phyloP scores from a whole-genome alignment of 1,140 invertebrate genomes.

The Tetramorium alpestre region DNA sequence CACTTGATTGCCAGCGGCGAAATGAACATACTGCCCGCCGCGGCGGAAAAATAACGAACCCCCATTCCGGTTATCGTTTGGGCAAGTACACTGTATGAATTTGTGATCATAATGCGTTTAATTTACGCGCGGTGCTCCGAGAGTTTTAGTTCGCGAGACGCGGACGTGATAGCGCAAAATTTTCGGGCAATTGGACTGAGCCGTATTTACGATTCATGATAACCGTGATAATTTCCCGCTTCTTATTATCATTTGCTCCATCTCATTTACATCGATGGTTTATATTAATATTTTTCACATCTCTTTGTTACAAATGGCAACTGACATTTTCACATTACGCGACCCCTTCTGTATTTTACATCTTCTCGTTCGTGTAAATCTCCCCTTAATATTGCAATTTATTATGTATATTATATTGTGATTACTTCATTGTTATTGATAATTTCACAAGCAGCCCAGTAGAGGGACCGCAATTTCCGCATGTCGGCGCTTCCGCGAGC shows the following conservation, averaged over 20 bases:
- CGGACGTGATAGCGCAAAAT: not conserved
- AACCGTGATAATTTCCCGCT: not conserved
- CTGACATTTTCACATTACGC: not conserved
- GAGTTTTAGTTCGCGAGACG: not conserved
- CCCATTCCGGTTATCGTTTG: slow-evolving; percentile 9
- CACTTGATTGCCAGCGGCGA: slow-evolving; percentile 51
- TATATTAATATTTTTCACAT: not conserved
- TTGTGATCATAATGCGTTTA: slow-evolving; percentile 16
- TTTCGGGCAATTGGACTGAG: not conserved
- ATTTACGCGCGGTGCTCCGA: not conserved
- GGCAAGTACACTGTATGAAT: slow-evolving; percentile 14
- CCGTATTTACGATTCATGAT: not conserved
- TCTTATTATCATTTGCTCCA: not conserved
- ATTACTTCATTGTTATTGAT: not conserved
- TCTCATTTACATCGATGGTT: not conserved
- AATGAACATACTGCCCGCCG: slow-evolving; percentile 3
- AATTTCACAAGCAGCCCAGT: not conserved
- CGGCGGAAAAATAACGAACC: slow-evolving; percentile 29
- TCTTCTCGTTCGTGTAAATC: not conserved
- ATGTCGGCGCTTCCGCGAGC: not conserved
- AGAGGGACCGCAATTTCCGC: slow-evolving; percentile 7
- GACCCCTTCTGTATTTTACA: no score
- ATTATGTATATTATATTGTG: not conserved
- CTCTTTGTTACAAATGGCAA: not conserved
- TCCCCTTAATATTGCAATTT: not conserved